Conservation (phyloP, 2,113 vertebrate genomes). For the Aythya baeri region DNA sequence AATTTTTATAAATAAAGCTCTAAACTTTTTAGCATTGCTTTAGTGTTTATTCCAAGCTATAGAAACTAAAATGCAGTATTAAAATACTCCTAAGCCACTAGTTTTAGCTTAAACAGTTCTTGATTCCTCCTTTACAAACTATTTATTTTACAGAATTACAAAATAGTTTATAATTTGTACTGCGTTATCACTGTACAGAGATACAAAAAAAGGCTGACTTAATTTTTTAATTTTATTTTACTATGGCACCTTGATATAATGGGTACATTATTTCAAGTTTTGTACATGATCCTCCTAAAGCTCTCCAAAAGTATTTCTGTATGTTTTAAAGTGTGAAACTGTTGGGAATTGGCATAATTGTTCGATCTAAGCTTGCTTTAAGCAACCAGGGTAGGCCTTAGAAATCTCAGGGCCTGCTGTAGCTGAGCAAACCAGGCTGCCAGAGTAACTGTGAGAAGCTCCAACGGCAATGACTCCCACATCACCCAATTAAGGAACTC, state of each 20-base stretch:
- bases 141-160: constrained; percentile 2
- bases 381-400: no score
- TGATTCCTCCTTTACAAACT: neutral
- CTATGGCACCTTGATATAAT: neutral
- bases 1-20: neutral
- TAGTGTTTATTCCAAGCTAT: neutral
- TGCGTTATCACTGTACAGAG: neutral
- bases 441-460: no score
- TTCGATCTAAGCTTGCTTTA: no score
- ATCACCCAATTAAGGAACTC: no score
- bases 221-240: neutral
- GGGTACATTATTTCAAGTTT: neutral
- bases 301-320: neutral
- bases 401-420: no score
- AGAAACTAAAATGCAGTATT: neutral
- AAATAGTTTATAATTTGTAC: neutral
- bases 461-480: no score
- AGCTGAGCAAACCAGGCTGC: no score
- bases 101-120: neutral
- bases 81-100: neutral
- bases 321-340: neutral
- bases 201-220: neutral
- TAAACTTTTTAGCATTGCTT: neutral
- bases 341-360: no score
- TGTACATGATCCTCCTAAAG: neutral